These are phyloP conservation scores for Penaeus indicus DNA, from an alignment of 1,140 invertebrate species.

Conservation along the genomic window DNA sequence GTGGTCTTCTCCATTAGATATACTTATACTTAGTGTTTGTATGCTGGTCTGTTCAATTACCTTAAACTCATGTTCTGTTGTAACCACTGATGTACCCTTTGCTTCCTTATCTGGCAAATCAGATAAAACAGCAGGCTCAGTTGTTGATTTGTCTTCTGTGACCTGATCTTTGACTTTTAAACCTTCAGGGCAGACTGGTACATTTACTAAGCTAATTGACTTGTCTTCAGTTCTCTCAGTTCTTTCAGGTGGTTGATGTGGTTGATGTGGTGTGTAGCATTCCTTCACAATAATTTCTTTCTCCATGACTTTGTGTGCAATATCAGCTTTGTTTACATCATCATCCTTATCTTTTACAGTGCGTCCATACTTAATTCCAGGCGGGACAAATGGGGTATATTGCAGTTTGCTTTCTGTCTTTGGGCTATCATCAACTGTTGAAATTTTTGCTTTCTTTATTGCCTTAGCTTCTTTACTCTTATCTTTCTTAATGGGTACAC, in stretches of 20 bases:
- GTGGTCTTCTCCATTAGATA: no score
- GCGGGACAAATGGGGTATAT: conserved; percentile 1
- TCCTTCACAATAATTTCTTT: no score
- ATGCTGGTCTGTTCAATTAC: no score
- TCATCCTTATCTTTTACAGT: background rate
- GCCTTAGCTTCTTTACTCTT: background rate
- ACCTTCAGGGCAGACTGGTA: no score
- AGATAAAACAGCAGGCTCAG: background rate
- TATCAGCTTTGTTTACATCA: no score
- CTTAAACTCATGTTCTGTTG: no score
- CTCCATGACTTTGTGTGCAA: no score
- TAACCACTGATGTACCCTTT: background rate
- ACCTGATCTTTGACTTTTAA: background rate
- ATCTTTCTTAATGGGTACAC: background rate
- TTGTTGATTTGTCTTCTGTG: background rate
- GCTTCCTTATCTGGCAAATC: conserved; percentile 3
- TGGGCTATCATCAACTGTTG: background rate
- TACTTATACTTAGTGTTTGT: no score
- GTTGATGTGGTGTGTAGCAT: no score
- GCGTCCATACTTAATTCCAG: conserved; percentile 24
- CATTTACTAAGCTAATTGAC: no score
- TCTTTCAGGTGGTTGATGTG: no score
- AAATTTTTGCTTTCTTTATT: background rate
- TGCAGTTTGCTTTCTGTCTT: background rate
- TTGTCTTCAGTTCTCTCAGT: no score